phyloP scores from a whole-genome alignment of 2,113 vertebrate genomes.

The Clarias macrocephalus region DNA sequence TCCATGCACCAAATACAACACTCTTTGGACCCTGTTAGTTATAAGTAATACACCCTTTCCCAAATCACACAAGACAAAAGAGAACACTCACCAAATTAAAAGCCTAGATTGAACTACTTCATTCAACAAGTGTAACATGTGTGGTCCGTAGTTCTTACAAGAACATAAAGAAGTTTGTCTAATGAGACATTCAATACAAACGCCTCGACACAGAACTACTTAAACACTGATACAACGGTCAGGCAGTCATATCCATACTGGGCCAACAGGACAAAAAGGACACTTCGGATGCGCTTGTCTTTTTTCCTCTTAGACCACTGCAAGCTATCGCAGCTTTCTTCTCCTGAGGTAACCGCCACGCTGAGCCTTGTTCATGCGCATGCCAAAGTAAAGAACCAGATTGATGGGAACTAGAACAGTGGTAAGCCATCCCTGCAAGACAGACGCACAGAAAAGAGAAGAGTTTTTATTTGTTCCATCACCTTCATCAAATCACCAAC shows the following conservation, averaged over 20 bases:
- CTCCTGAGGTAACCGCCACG: slow-evolving; percentile 79
- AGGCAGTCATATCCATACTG: slow-evolving; percentile 22
- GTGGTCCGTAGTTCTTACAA: slow-evolving; percentile 32
- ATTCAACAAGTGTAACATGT: slow-evolving; percentile 41
- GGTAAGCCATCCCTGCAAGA: slow-evolving; percentile 76
- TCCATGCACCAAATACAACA: slow-evolving; percentile 34
- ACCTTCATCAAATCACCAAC: background rate
- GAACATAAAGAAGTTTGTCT: slow-evolving; percentile 18
- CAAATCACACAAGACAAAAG: background rate
- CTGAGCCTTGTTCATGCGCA: slow-evolving; percentile 68
- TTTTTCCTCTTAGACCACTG: background rate
- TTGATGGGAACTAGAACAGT: slow-evolving; percentile 69
- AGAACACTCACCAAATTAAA: slow-evolving; percentile 12
- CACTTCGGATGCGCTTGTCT: slow-evolving; percentile 2
- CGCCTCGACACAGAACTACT: slow-evolving; percentile 6
- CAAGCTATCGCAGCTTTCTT: slow-evolving; percentile 69
- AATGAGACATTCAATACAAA: slow-evolving; percentile 35
- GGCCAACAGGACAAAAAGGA: background rate
- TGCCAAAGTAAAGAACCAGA: slow-evolving; percentile 63
- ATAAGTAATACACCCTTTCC: slow-evolving; percentile 17
- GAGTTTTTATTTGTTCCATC: background rate
- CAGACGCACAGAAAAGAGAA: background rate
- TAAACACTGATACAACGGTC: slow-evolving; percentile 40
- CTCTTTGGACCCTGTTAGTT: slow-evolving; percentile 23
- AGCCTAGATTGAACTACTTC: slow-evolving; percentile 28